Evolutionary conservation across 2,113 vertebrate genomes (phyloP).

Genomic region (Brachyistius frenatus): DNA sequence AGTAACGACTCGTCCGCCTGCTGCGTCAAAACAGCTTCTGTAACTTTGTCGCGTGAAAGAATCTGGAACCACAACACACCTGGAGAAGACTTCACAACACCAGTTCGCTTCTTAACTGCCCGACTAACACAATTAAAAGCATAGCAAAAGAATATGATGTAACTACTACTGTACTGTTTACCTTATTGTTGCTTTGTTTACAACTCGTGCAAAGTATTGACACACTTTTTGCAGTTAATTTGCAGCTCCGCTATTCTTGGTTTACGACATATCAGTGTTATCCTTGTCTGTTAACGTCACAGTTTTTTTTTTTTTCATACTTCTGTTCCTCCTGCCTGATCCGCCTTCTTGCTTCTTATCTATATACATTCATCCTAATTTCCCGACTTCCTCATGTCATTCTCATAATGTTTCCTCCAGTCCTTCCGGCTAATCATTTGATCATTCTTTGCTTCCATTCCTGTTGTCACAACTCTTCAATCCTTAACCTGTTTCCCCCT

Average conservation of each 20-base stretch:
- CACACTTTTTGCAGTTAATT: slow-evolving; percentile 36
- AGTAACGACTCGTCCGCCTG: neutral
- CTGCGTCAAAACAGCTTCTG: neutral
- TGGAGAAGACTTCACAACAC: slow-evolving; percentile 33
- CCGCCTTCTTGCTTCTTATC: neutral
- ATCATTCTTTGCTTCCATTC: neutral
- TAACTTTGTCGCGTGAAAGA: neutral
- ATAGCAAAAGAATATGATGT: slow-evolving; percentile 75
- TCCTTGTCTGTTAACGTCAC: neutral
- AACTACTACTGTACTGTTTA: slow-evolving; percentile 85
- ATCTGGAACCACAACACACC: slow-evolving; percentile 5
- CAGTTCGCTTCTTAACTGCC: slow-evolving; percentile 49
- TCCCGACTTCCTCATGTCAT: no score
- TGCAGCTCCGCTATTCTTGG: slow-evolving; percentile 37
- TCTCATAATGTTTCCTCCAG: neutral
- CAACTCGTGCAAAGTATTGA: slow-evolving; percentile 49
- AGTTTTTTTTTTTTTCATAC: neutral
- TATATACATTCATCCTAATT: neutral
- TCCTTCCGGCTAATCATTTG: neutral
- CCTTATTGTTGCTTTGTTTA: slow-evolving; percentile 75
- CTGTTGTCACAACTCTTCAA: neutral
- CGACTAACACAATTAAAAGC: slow-evolving; percentile 80
- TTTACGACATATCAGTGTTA: slow-evolving; percentile 59
- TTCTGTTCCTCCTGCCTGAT: neutral
- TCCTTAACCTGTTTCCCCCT: neutral